These are phyloP conservation scores for Muraenolepis orangiensis DNA, from an alignment of 2,797 vertebrate genomes.

Conservation along the genomic window DNA sequence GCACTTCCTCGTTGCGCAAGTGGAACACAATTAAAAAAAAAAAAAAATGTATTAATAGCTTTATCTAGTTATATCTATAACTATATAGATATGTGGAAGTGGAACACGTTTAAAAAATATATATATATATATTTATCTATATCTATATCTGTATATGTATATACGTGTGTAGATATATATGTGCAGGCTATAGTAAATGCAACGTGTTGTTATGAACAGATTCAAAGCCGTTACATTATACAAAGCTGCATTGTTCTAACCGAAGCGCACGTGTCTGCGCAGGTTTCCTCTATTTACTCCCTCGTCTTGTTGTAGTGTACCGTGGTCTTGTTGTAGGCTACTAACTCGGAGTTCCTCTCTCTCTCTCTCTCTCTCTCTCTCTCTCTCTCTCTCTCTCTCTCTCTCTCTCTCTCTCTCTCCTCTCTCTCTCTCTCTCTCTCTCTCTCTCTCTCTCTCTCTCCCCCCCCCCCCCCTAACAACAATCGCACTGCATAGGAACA, in stretches of 20 bases:
- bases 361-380: too few species aligned
- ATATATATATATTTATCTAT: too few species aligned
- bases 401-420: background rate
- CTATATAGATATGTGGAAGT: too few species aligned
- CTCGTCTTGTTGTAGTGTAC: background rate
- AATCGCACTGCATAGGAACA: background rate
- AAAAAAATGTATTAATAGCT: too few species aligned
- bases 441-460: too few species aligned
- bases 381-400: too few species aligned
- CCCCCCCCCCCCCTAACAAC: background rate
- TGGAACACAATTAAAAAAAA: background rate
- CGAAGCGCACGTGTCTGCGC: background rate
- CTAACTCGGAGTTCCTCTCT: background rate
- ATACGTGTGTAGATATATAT: too few species aligned
- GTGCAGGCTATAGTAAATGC: background rate
- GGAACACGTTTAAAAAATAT: too few species aligned
- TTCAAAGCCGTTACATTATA: background rate
- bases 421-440: too few species aligned
- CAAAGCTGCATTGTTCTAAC: background rate
- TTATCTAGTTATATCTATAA: too few species aligned
- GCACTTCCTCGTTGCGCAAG: constrained; percentile 3
- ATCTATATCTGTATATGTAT: too few species aligned
- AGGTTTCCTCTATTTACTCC: background rate
- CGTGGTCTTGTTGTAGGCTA: too few species aligned
- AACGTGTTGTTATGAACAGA: background rate